Base-by-base conservation (phyloP, 2,797 vertebrate species). In the Spinibarbus caldwelli region DNA sequence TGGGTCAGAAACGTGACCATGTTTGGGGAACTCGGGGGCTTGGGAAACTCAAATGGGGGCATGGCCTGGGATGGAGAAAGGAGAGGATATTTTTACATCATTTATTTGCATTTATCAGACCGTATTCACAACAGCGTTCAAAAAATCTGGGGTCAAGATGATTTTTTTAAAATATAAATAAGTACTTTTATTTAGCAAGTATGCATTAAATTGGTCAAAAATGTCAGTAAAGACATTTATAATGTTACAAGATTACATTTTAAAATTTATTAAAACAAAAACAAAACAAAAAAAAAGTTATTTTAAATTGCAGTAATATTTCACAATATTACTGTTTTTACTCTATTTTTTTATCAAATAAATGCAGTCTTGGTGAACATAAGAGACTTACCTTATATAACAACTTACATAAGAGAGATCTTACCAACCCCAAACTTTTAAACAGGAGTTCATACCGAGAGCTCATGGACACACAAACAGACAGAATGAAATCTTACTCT, bases 11-110 rank as follows among this genome's bases (percentile, higher is more conserved):
- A 96, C 14, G 96, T 94, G 86, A 99, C 87, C 26, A 99, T 95
- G 90, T 97, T 99, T 17, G 97, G 97, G 47, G 98, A 97, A 91
- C 96, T 98, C 41, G 97, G 96, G 2, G 95, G 96, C 90, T 96
- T 97, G 31, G 97, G 95, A 91, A 99, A 99, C 85, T 99, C 97
- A 88, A 98, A 98, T 0, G 97, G 96, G 1, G 97, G 96, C 86
- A 96, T 92, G 15, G 94, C 93, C 98, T 99, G 88, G 47, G 62
- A 67, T 57, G 2, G n/a, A 76, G 29, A 80, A 8, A 85, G 17
- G 66, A 77, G 3, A 54, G 36, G 3, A 77, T 49, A 82, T 47
- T 82, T 12, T 29, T 45, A 2, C 59, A 64, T 23, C 0, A 64
- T 45, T 79, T 64, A 29, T 78, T 78, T 59, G 8, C 12, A 41